Conservation (phyloP, 1,140 invertebrate species). For the Panagrolaimus sp. region DNA sequence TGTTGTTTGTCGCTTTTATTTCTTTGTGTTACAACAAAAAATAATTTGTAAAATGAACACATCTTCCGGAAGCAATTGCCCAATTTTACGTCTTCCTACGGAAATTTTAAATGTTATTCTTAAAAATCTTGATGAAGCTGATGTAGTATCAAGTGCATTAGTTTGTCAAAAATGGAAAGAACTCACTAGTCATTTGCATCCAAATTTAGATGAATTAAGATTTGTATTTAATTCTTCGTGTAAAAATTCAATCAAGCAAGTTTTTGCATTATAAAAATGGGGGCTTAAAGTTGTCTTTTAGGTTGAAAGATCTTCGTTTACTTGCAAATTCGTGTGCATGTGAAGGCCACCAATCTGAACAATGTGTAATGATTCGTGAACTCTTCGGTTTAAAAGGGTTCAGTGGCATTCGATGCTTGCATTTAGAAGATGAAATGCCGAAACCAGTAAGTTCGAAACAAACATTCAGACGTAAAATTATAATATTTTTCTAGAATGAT, state of each 20-base stretch:
- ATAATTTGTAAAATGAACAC: no score
- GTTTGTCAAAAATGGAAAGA: background rate
- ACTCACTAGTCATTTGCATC: background rate
- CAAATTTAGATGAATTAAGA: background rate
- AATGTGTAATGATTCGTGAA: background rate
- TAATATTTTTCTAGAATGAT: slow-evolving; percentile 1
- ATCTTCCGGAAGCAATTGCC: no score
- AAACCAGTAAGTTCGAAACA: background rate
- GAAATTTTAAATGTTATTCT: background rate
- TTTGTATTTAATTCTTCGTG: background rate
- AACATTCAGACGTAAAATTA: background rate
- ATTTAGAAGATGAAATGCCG: background rate
- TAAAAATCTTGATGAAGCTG: background rate
- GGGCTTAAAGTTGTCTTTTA: background rate
- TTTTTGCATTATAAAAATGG: background rate
- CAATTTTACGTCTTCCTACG: background rate
- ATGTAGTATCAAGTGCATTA: background rate
- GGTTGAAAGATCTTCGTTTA: background rate
- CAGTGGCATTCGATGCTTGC: background rate
- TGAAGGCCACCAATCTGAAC: background rate
- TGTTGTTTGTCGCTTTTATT: no score
- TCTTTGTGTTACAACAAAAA: no score
- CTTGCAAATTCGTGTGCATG: background rate
- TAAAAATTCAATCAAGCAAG: slow-evolving; percentile 9
- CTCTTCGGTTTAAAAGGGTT: background rate